Evolutionary conservation across 2,113 vertebrate genomes (phyloP).

Genomic region (Zosterops lateralis): DNA sequence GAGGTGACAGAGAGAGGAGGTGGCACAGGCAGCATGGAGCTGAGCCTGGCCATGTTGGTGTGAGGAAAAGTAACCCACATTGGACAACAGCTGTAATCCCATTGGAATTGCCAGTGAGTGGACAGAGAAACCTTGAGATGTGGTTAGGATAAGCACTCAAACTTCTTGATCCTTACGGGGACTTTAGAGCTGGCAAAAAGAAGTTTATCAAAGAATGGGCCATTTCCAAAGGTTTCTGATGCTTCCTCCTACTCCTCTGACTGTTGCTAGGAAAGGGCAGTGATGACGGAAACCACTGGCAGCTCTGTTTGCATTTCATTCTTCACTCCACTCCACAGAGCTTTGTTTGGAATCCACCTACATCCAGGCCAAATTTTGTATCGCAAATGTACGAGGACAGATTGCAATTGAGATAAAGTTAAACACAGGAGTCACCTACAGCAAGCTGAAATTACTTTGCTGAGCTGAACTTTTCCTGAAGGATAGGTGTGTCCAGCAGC

Average conservation of each 20-base stretch:
- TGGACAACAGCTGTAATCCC: neutral
- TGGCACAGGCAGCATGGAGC: neutral
- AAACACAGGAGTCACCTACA: neutral
- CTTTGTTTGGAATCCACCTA: neutral
- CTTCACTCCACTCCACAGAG: neutral
- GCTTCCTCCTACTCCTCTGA: neutral
- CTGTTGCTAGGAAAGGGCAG: neutral
- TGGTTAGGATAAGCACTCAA: neutral
- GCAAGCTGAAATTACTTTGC: neutral
- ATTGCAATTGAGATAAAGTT: neutral
- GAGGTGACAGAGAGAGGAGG: neutral
- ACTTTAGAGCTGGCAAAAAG: neutral
- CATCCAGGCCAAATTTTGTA: neutral
- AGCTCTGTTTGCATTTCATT: neutral
- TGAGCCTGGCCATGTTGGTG: neutral
- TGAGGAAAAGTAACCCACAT: neutral
- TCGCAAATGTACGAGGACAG: rapidly evolving
- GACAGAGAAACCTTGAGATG: neutral
- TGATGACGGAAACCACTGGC: neutral
- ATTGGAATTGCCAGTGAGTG: rapidly evolving
- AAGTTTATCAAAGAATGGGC: neutral
- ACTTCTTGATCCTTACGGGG: neutral
- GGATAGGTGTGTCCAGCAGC: neutral
- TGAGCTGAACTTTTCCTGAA: neutral
- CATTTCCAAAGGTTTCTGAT: neutral